Conservation (phyloP, 2,888 invertebrate species). For the Ochropleura leucogaster region DNA sequence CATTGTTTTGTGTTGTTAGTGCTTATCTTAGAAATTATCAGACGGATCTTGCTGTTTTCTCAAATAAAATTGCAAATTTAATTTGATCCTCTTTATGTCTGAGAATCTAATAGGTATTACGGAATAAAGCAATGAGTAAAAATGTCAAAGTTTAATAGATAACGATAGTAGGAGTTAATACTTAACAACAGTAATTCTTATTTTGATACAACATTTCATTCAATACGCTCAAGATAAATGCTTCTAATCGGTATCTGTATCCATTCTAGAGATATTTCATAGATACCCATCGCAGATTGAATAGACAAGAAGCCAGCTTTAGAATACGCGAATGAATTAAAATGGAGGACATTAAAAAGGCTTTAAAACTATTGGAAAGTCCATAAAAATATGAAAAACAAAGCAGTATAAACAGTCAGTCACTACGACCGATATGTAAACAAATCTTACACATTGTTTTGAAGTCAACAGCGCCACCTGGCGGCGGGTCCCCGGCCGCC, state of each 20-base stretch:
- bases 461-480: constrained; percentile 84
- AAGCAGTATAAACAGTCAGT: constrained; percentile 55
- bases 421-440: constrained; percentile 69
- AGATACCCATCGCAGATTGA: constrained; percentile 59
- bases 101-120: constrained; percentile 7
- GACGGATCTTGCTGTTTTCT: constrained; percentile 15
- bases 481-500: constrained; percentile 81
- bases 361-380: constrained; percentile 23
- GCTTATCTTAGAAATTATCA: background rate
- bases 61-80: background rate
- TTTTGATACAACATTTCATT: constrained; percentile 59
- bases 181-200: constrained; percentile 51
- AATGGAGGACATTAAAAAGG: constrained; percentile 11
- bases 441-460: constrained; percentile 88
- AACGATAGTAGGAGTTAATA: constrained; percentile 42
- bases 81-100: background rate
- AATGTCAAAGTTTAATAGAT: constrained; percentile 67
- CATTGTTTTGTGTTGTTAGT: constrained; percentile 1
- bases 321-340: constrained; percentile 34
- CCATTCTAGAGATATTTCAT: constrained; percentile 60
- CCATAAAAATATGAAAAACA: constrained; percentile 50
- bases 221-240: constrained; percentile 49
- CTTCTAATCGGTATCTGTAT: constrained; percentile 54
- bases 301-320: constrained; percentile 45
- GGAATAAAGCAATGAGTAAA: constrained; percentile 50